These are phyloP conservation scores for Onychomys leucogaster DNA, from an alignment of 2,797 vertebrate species.

Conservation along the genomic window DNA sequence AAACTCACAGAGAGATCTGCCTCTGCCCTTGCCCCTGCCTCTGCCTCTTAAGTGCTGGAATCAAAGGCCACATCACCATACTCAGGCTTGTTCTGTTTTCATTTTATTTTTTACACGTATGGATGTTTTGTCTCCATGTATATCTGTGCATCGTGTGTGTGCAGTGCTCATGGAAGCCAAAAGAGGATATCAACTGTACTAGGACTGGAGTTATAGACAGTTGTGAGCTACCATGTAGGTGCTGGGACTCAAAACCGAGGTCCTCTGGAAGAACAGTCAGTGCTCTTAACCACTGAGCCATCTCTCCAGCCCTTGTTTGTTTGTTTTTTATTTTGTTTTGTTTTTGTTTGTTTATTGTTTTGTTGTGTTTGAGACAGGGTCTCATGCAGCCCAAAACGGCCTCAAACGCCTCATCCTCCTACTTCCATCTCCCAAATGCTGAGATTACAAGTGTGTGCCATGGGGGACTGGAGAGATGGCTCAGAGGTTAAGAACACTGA, in stretches of 20 bases:
- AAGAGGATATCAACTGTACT: background rate
- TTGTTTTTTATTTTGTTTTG: background rate
- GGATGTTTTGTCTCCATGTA: background rate
- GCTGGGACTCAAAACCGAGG: background rate
- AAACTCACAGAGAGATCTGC: background rate
- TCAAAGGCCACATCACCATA: background rate
- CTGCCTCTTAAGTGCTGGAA: background rate
- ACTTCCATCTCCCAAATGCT: background rate
- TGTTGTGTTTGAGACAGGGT: background rate
- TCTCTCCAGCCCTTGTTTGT: background rate
- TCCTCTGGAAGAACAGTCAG: background rate
- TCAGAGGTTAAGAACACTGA: too few relatives aligned
- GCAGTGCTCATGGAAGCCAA: background rate
- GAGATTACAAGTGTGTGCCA: background rate
- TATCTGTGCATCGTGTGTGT: background rate
- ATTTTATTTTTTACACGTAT: background rate
- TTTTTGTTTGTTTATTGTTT: background rate
- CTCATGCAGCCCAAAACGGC: background rate
- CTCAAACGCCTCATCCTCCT: background rate
- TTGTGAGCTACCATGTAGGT: background rate
- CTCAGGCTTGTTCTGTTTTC: background rate
- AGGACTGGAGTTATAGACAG: background rate
- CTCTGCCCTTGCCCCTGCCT: background rate
- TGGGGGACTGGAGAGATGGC: too few relatives aligned
- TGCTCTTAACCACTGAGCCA: background rate